Evolutionary conservation across 2,113 vertebrate species (phyloP), one percentile per base, ranked within the genome.

Genomic region (Promerops cafer): DNA sequence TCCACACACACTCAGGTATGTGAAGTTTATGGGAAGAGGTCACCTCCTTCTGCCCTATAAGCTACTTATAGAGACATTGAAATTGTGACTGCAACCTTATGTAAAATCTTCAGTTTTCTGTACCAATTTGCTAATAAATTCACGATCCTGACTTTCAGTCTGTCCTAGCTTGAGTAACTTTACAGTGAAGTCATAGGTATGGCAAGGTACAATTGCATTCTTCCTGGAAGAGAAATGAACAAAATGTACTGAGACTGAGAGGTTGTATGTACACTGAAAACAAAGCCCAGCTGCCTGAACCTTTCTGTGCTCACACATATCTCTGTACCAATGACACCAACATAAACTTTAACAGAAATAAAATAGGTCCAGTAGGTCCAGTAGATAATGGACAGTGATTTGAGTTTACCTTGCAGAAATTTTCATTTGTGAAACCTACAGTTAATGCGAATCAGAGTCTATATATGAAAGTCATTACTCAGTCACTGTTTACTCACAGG

Each of bases 191-290:
- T 82, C 61, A 53, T 16, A 74, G 28, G 31, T 70, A 83, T 13
- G 47, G 40, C 26, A 87, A 84, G 47, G 63, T 70, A 42, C 37
- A 61, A 63, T 3, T 47, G 33, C 6, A 5, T 91, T 89, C 82
- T 74, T 92, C 66, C 65, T 89, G 69, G 82, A 93, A 60, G 56
- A 68, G 70, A 84, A 91, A 80, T 72, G 91, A 71, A 92, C 92
- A 84, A 92, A 88, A 80, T 69, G 92, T 91, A 39, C 86, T 49
- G 45, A 50, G 59, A 83, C n/a, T 24, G 53, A 87, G 45, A 74
- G 39, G 18, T 19, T 49, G 14, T 70, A 81, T 83, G 82, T 94
- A 92, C 60, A 86, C 69, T 78, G 63, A 87, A 95, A 96, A 94
- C 93, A 94, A 84, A 94, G 47, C 30, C 47, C 1, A 2, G 24